Evolutionary conservation across 2,113 vertebrate species (phyloP), one percentile per base, ranked within the genome.

Genomic region (Hippoglossus stenolepis): DNA sequence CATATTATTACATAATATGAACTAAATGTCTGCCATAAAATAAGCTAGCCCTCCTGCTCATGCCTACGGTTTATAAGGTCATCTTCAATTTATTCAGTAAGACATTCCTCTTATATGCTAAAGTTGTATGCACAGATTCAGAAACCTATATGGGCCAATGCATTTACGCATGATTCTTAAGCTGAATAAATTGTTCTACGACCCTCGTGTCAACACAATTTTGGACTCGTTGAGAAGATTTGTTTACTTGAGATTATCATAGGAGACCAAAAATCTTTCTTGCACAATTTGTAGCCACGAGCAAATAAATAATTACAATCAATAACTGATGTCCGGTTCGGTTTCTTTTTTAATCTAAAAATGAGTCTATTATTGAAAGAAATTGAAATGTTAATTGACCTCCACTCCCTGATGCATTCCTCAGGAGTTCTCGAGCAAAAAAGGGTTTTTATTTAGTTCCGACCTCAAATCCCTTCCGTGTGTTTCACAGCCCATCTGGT

Each of bases 221-320:
- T 47, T 56, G 45, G 20, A 65, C 15, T 47, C 17, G 1, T 7
- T 51, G 63, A 45, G 31, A 35, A 67, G n/a, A n/a, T 21, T 24
- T 24, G 40, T 31, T 28, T 6, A n/a, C 45, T 59, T 54, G 14
- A 26, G 12, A 17, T 47, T 3, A 28, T 51, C 28, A 4, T 51
- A 20, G 5, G 15, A 20, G 49, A 51, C 18, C 15, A 1, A 56
- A 31, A 2, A 7, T 54, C 5, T 67, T 77, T 54, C 11, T 59
- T 24, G 2, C 59, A 58, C 18, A 47, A 53, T 58, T 68, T 67
- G 65, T 69, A 65, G 62, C 77, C 9, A 54, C 1, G 0, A 74
- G 10, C 12, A 75, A 89, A 92, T 89, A 87, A 90, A 88, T 87
- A 87, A 83, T 65, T 59, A 77, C 51, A 78, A 84, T 74, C 53